phyloP scores from a whole-genome alignment of 2,888 invertebrate species.

The Asteroscopus sphinx region DNA sequence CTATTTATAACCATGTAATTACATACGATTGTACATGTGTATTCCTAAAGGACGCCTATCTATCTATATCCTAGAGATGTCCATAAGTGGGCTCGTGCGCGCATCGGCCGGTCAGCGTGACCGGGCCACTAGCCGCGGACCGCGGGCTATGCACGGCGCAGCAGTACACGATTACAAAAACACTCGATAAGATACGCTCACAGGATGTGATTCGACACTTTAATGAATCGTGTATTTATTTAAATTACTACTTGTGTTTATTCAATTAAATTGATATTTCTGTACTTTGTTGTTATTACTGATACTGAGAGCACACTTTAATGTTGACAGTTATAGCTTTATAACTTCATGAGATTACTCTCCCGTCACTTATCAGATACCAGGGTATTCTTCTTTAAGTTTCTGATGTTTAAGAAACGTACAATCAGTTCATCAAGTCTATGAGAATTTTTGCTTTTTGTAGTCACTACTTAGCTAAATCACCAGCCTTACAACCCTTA shows the following conservation, averaged over 20 bases:
- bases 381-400: no score
- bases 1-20: background rate
- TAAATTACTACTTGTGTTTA: constrained; percentile 43
- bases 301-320: constrained; percentile 5
- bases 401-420: no score
- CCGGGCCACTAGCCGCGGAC: background rate
- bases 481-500: no score
- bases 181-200: constrained; percentile 57
- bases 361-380: no score
- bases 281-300: background rate
- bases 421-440: no score
- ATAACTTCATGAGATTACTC: background rate
- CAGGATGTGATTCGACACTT: constrained; percentile 58
- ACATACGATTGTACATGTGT: constrained; percentile 2
- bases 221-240: constrained; percentile 51
- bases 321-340: constrained; percentile 27
- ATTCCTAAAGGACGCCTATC: constrained; percentile 7
- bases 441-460: no score
- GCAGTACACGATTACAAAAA: constrained; percentile 52
- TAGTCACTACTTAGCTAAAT: no score
- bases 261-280: constrained; percentile 41
- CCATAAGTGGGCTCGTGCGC: constrained; percentile 20
- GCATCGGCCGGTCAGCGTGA: background rate
- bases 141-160: no score
- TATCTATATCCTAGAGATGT: constrained; percentile 51